These are phyloP conservation scores for Pseudopleuronectes americanus DNA, from an alignment of 2,797 vertebrate species.

Conservation along the genomic window DNA sequence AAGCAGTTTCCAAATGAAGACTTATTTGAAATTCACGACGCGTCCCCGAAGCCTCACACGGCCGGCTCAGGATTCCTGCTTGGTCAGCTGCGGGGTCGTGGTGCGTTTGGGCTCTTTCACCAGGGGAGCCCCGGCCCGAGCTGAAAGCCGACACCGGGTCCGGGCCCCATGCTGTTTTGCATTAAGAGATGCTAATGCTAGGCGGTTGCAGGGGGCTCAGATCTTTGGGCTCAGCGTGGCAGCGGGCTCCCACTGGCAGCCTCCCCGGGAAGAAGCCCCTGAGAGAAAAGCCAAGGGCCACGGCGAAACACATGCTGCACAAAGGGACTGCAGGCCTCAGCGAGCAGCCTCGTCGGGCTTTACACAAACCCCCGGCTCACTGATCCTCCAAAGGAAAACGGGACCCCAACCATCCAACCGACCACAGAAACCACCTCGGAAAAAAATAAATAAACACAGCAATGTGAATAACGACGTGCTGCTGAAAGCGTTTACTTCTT, in stretches of 20 bases:
- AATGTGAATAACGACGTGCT: slow-evolving; percentile 61
- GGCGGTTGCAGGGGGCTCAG: slow-evolving; percentile 70
- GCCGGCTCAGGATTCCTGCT: slow-evolving; percentile 75
- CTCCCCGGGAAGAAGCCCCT: slow-evolving; percentile 76
- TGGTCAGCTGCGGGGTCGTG: slow-evolving; percentile 81
- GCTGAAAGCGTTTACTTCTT: slow-evolving; percentile 61
- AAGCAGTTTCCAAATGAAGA: slow-evolving; percentile 73
- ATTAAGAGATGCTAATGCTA: slow-evolving; percentile 84
- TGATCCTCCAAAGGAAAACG: slow-evolving; percentile 57
- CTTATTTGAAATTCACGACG: slow-evolving; percentile 75
- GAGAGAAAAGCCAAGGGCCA: slow-evolving; percentile 82
- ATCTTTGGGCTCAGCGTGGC: slow-evolving; percentile 79
- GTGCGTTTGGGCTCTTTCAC: slow-evolving; percentile 69
- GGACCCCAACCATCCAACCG: background rate
- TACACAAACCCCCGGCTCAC: slow-evolving; percentile 63
- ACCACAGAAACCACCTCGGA: background rate
- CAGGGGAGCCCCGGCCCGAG: slow-evolving; percentile 53
- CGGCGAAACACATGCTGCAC: slow-evolving; percentile 80
- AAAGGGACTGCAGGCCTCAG: slow-evolving; percentile 81
- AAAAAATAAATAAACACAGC: slow-evolving; percentile 43
- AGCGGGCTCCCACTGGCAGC: slow-evolving; percentile 73
- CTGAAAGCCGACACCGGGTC: slow-evolving; percentile 69
- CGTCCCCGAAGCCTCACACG: slow-evolving; percentile 59
- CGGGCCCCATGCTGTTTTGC: slow-evolving; percentile 76
- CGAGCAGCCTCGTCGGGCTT: slow-evolving; percentile 75